phyloP scores from a whole-genome alignment of 2,113 vertebrate genomes.

The Propithecus coquereli region DNA sequence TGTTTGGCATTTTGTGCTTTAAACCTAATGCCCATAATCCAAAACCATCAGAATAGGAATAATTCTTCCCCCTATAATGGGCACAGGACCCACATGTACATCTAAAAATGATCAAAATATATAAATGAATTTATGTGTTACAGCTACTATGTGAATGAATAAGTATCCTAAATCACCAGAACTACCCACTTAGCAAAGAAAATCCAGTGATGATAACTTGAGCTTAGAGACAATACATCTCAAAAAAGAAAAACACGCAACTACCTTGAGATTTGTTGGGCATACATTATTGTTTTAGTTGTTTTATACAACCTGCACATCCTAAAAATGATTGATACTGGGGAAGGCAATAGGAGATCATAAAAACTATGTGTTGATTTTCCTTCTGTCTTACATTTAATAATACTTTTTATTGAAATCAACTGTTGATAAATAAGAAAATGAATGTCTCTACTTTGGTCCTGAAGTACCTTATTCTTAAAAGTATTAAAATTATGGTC shows the following conservation, averaged over 20 bases:
- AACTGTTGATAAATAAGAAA: neutral
- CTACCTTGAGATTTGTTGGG: neutral
- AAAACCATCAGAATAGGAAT: neutral
- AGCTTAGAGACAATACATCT: neutral
- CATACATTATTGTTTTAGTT: neutral
- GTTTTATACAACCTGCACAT: neutral
- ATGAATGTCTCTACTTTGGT: neutral
- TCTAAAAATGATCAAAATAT: neutral
- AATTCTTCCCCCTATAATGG: neutral
- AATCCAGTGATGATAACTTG: neutral
- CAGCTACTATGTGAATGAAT: neutral
- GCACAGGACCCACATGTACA: neutral
- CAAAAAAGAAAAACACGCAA: neutral
- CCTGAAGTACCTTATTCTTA: neutral
- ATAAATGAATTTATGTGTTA: neutral
- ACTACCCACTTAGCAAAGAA: neutral
- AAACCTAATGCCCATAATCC: neutral
- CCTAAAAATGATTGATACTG: neutral
- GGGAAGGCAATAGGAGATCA: neutral
- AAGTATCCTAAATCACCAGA: neutral
- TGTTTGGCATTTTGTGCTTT: neutral
- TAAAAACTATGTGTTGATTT: neutral
- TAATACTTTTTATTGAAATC: conserved; percentile 9
- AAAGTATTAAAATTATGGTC: neutral
- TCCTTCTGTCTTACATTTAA: neutral